Conservation (phyloP, 2,797 vertebrate genomes). For the Sebastolobus altivelis region DNA sequence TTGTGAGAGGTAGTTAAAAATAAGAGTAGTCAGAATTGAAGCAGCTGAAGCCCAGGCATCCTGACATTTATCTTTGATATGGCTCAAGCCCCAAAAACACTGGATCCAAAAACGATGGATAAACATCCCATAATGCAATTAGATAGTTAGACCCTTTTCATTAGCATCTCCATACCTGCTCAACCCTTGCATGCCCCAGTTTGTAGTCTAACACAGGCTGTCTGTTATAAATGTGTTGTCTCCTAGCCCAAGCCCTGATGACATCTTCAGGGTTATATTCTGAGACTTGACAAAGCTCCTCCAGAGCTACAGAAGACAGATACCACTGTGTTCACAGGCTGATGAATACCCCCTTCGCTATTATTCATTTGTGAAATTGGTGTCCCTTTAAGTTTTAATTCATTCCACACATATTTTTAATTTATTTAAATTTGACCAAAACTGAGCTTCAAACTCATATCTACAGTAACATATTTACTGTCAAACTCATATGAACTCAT, state of each 20-base stretch:
- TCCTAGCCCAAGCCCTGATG: background rate
- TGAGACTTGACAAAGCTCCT: background rate
- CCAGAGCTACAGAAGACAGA: background rate
- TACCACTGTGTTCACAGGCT: too few species aligned
- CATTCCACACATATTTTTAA: background rate
- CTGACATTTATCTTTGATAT: background rate
- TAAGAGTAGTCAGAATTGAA: background rate
- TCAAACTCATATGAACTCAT: background rate
- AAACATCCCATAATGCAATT: background rate
- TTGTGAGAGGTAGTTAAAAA: background rate
- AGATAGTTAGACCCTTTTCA: background rate
- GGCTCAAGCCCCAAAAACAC: background rate
- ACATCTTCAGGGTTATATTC: background rate
- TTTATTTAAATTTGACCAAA: background rate
- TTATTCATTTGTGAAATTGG: constrained; percentile 6
- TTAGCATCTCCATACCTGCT: background rate
- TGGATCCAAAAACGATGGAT: background rate
- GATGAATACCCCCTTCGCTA: background rate
- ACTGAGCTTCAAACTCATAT: background rate
- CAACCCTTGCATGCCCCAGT: background rate
- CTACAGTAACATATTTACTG: background rate
- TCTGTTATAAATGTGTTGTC: background rate
- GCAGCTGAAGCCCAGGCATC: background rate
- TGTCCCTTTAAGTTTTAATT: background rate
- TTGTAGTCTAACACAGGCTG: background rate